phyloP scores from a whole-genome alignment of 2,888 invertebrate genomes.

The Polymixis lichenea region DNA sequence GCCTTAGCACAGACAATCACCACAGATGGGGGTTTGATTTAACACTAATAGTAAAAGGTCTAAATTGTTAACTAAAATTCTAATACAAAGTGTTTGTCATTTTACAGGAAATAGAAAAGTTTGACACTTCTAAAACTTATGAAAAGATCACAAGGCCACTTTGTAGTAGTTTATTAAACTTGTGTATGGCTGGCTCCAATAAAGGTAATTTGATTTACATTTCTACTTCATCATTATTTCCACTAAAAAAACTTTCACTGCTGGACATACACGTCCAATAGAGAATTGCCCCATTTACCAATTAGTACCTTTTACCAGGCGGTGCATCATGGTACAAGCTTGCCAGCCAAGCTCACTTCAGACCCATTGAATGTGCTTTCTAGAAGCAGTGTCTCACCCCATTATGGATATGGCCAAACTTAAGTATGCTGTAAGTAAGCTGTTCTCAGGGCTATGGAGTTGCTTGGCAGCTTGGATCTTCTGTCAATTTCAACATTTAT shows the following conservation, averaged over 20 bases:
- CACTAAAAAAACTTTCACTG: no score
- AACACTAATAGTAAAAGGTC: neutral
- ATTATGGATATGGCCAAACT: neutral
- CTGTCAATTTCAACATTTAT: neutral
- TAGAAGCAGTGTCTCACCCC: neutral
- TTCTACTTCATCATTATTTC: neutral
- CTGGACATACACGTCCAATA: neutral
- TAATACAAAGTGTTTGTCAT: constrained; percentile 12
- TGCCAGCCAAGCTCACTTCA: neutral
- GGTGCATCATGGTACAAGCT: neutral
- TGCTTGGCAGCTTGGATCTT: neutral
- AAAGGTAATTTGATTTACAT: constrained; percentile 77
- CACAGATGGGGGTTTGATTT: neutral
- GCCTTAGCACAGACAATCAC: neutral
- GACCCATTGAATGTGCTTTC: neutral
- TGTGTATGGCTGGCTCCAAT: constrained; percentile 85
- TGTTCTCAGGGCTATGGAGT: neutral
- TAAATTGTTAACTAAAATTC: neutral
- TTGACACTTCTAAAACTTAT: constrained; percentile 85
- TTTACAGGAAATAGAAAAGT: constrained; percentile 89
- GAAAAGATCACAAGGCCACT: constrained; percentile 78
- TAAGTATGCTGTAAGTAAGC: no score
- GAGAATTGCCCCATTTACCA: neutral
- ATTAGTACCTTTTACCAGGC: neutral
- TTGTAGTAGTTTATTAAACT: constrained; percentile 81